Evolutionary conservation across 2,113 vertebrate species (phyloP).

Genomic region (Istiophorus platypterus): DNA sequence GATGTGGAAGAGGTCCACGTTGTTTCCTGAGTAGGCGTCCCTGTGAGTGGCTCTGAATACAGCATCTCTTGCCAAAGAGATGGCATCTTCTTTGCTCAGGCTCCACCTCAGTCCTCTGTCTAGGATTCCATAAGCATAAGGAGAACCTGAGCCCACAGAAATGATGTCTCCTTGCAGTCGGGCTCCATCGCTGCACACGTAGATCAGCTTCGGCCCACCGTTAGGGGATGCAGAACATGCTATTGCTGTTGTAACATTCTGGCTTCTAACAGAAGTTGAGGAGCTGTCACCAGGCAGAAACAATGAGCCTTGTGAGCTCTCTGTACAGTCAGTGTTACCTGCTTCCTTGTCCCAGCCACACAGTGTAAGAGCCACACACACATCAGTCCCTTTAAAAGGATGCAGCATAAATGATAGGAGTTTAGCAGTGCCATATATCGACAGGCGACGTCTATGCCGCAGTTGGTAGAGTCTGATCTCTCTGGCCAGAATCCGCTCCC

Average conservation of each 20-base stretch:
- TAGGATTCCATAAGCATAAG: conserved; percentile 88
- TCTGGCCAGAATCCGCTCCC: conserved; percentile 84
- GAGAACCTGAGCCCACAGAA: conserved; percentile 91
- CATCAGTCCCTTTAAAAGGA: conserved; percentile 85
- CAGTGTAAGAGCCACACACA: conserved; percentile 88
- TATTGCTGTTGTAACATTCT: conserved; percentile 2
- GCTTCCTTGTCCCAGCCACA: conserved; percentile 86
- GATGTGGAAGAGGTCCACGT: conserved; percentile 89
- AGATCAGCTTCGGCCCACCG: conserved; percentile 85
- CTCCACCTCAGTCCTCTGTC: conserved; percentile 80
- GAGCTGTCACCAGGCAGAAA: conserved; percentile 8
- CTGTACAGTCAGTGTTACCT: neutral
- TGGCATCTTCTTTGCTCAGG: conserved; percentile 83
- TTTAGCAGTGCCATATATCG: conserved; percentile 84
- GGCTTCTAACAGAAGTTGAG: conserved; percentile 7
- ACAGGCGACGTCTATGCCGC: conserved; percentile 80
- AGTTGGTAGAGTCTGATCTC: conserved; percentile 86
- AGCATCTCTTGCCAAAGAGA: conserved; percentile 84
- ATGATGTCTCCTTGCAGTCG: conserved; percentile 84
- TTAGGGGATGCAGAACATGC: conserved; percentile 8
- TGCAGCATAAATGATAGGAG: conserved; percentile 86
- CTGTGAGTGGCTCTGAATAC: conserved; percentile 89
- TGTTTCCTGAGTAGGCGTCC: conserved; percentile 90
- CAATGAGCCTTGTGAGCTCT: conserved; percentile 14
- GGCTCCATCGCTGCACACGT: conserved; percentile 89